These are phyloP conservation scores for Silurus lanzhouensis DNA, from an alignment of 2,797 vertebrate genomes.

Conservation along the genomic window DNA sequence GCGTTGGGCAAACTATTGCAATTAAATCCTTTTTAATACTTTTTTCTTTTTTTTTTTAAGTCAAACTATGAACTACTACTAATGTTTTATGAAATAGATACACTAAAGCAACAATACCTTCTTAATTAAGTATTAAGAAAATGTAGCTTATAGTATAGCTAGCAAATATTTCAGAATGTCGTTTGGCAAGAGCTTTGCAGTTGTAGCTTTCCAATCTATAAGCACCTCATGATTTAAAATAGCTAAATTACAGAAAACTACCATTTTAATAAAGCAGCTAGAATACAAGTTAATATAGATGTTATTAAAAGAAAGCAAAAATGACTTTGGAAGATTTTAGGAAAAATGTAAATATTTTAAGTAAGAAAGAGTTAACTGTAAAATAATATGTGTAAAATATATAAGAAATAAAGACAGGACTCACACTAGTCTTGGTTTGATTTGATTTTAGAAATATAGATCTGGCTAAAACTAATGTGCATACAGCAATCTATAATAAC, in stretches of 20 bases:
- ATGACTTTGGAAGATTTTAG: neutral
- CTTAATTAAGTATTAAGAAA: neutral
- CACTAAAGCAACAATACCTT: neutral
- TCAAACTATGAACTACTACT: neutral
- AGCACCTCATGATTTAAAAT: neutral
- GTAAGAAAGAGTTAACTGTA: neutral
- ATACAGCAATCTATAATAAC: neutral
- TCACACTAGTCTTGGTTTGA: neutral
- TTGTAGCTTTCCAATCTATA: neutral
- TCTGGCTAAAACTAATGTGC: neutral
- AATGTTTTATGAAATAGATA: neutral
- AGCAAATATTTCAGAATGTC: neutral
- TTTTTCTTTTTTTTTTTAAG: no score
- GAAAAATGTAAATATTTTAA: neutral
- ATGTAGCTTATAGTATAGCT: neutral
- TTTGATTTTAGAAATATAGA: neutral
- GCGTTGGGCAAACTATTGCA: neutral
- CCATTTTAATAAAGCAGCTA: neutral
- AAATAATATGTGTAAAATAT: neutral
- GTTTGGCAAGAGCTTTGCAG: neutral
- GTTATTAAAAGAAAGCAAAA: neutral
- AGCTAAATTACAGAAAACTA: neutral
- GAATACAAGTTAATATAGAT: neutral
- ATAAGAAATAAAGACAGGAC: neutral
- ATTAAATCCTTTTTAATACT: neutral